Evolutionary conservation across 2,113 vertebrate genomes (phyloP).

Genomic region (Syngnathus scovelli): DNA sequence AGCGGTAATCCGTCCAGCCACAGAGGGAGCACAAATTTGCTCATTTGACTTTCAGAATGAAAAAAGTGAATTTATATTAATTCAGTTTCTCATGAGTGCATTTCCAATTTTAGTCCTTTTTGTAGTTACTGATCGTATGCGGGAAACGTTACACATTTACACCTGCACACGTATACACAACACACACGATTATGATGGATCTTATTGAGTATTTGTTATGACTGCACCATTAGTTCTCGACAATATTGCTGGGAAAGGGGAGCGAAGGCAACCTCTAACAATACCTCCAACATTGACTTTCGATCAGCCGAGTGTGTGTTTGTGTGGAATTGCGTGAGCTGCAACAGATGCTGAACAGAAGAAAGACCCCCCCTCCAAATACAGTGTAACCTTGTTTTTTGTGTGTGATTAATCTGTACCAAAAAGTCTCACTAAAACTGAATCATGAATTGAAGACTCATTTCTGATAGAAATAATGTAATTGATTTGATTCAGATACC

Average conservation of each 20-base stretch:
- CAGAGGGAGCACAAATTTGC: neutral
- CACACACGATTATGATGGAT: constrained; percentile 70
- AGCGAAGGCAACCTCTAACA: constrained; percentile 67
- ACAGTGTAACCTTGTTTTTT: neutral
- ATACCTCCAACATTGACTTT: constrained; percentile 66
- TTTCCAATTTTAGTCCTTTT: neutral
- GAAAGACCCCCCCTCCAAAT: neutral
- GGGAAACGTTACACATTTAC: constrained; percentile 32
- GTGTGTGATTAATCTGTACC: neutral
- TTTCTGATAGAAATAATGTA: neutral
- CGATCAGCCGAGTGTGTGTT: constrained; percentile 57
- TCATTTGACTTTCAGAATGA: neutral
- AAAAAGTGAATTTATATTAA: neutral
- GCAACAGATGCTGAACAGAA: neutral
- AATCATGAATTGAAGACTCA: neutral
- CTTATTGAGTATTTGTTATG: constrained; percentile 72
- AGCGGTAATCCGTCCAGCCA: neutral
- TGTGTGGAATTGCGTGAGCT: constrained; percentile 19
- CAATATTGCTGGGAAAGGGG: constrained; percentile 66
- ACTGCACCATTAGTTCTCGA: constrained; percentile 74
- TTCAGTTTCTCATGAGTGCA: neutral
- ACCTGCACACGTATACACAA: constrained; percentile 20
- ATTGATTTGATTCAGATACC: neutral
- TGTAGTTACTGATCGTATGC: neutral
- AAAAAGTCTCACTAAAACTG: neutral